Conservation (phyloP, 2,113 vertebrate species). For the Piaya cayana region DNA sequence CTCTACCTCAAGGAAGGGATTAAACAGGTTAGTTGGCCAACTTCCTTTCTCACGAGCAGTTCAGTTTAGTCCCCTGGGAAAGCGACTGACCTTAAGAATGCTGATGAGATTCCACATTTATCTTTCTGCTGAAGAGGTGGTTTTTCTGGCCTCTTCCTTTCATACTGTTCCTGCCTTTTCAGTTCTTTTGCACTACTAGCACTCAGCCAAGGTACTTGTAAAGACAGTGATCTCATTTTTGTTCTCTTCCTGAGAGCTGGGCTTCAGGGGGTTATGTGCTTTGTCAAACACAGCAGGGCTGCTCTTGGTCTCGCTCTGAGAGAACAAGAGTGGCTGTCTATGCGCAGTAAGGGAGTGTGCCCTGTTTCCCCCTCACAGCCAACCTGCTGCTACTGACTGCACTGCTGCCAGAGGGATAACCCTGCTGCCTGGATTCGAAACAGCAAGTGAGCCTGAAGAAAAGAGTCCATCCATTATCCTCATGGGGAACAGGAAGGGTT, state of each 20-base stretch:
- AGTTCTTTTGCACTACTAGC: background rate
- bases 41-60: background rate
- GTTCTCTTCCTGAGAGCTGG: background rate
- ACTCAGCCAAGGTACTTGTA: background rate
- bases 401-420: background rate
- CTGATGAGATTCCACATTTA: background rate
- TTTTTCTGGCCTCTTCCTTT: background rate
- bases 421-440: background rate
- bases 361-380: background rate
- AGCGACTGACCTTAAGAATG: background rate
- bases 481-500: background rate
- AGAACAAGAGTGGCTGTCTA: fast-evolving
- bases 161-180: background rate
- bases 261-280: background rate
- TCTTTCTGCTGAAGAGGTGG: background rate
- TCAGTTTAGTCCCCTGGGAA: background rate
- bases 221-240: background rate
- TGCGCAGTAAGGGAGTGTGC: background rate
- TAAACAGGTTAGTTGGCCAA: background rate
- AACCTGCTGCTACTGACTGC: background rate
- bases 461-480: background rate
- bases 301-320: background rate
- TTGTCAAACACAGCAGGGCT: background rate
- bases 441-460: background rate
- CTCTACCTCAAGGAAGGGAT: background rate